A percentile compares a stretch with the other conserved stretches of the same genome.
These are phyloP conservation scores for Acanthaster planci DNA, from an alignment of 35 echinoderm and acorn worm genomes.

Conservation along the genomic window DNA sequence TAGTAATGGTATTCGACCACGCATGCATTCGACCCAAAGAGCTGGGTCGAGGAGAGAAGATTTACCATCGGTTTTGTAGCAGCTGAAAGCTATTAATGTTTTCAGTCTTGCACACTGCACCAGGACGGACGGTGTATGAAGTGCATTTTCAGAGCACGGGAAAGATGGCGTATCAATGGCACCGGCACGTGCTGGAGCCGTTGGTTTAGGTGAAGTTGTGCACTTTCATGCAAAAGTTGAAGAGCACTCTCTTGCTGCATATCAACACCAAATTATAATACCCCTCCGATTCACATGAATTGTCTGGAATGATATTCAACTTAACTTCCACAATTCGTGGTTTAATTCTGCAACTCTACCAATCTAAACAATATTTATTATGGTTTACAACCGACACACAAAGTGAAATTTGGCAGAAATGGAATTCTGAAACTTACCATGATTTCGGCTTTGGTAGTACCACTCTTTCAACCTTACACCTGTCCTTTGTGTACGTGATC, in stretches of 20 bases:
- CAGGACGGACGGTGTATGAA: background rate
- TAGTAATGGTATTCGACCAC: background rate
- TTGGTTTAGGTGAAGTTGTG: background rate
- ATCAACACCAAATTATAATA: background rate
- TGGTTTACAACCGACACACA: too few species aligned
- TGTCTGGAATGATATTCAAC: too few species aligned
- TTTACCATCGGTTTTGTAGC: background rate
- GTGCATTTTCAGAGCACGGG: background rate
- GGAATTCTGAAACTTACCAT: constrained; percentile 6
- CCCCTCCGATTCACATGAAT: too few species aligned
- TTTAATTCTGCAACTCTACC: too few species aligned
- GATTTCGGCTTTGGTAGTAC: background rate
- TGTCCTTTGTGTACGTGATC: background rate
- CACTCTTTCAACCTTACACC: background rate
- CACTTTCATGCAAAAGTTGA: background rate
- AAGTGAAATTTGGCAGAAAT: too few species aligned
- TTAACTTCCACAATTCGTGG: too few species aligned
- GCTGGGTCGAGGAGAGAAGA: background rate
- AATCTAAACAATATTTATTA: too few species aligned
- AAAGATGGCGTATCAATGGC: background rate
- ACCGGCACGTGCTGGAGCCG: background rate
- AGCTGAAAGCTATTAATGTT: background rate
- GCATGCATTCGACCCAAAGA: background rate
- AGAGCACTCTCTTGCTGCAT: background rate
- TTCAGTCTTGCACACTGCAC: background rate